Conservation (phyloP, 53 echinoderm and acorn worm genomes). For the Glandiceps talaboti region DNA sequence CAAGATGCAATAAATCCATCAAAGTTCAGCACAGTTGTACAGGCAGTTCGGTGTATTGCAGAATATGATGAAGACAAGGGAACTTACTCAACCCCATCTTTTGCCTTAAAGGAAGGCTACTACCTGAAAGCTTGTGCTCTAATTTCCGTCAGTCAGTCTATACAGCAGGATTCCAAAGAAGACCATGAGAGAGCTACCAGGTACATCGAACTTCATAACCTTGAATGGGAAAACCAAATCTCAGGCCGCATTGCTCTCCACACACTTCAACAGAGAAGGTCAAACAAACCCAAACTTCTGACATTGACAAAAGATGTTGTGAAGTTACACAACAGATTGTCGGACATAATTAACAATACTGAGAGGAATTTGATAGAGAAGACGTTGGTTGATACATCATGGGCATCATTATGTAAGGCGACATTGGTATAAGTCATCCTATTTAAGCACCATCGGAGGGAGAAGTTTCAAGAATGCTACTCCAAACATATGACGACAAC, state of each 20-base stretch:
- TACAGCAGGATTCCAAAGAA: constrained; percentile 10
- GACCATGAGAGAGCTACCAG: background rate
- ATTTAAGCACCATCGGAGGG: constrained; percentile 62
- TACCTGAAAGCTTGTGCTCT: constrained; percentile 25
- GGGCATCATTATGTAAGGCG: constrained; percentile 44
- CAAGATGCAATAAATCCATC: constrained; percentile 12
- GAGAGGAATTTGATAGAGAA: background rate
- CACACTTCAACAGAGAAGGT: constrained; percentile 14
- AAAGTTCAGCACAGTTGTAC: constrained; percentile 23
- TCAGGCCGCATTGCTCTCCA: constrained; percentile 32
- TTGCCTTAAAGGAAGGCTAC: constrained; percentile 47
- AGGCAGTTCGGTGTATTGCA: constrained; percentile 37
- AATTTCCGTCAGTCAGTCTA: constrained; percentile 21
- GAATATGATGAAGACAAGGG: constrained; percentile 20
- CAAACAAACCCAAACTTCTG: constrained; percentile 26
- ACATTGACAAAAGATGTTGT: constrained; percentile 33
- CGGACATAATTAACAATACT: constrained; percentile 3
- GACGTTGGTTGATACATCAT: constrained; percentile 13
- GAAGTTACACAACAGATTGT: constrained; percentile 13
- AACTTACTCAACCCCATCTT: constrained; percentile 26
- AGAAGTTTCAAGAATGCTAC: constrained; percentile 59
- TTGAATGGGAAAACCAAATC: constrained; percentile 22
- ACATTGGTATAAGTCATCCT: constrained; percentile 36
- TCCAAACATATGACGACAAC: constrained; percentile 15
- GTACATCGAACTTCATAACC: constrained; percentile 1